Percentiles rank a stretch among this genome's conserved stretches.
These are phyloP conservation scores for Pseudotriccus pelzelni DNA, from an alignment of 2,797 vertebrate species.

Conservation along the genomic window DNA sequence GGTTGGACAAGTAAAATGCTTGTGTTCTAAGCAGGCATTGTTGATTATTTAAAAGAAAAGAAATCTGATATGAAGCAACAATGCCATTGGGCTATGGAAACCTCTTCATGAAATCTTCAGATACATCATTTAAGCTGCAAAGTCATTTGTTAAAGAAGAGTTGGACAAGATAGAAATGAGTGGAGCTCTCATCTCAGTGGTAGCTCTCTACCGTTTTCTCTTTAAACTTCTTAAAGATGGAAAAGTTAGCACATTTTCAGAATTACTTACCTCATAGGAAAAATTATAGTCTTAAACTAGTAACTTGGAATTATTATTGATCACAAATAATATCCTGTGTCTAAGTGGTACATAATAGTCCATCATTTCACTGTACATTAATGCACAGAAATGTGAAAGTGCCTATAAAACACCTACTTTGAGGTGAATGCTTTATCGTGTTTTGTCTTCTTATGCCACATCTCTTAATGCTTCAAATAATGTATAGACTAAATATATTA, in stretches of 20 bases:
- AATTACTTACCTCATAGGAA: not conserved
- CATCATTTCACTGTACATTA: constrained; percentile 25
- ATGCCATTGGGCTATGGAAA: not conserved
- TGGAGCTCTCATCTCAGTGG: not conserved
- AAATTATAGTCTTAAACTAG: not conserved
- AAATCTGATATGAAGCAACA: not conserved
- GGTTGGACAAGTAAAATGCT: not conserved
- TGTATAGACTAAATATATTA: constrained; percentile 67
- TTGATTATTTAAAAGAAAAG: not conserved
- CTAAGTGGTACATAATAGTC: constrained; percentile 38
- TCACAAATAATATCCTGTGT: constrained; percentile 54
- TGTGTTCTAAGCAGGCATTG: not conserved
- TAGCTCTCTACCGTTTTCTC: not conserved
- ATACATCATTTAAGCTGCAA: not conserved
- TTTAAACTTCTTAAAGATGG: not conserved
- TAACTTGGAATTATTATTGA: constrained; percentile 57
- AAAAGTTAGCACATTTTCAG: not conserved
- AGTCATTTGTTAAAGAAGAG: not conserved
- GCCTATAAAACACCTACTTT: constrained; percentile 37
- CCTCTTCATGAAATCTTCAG: not conserved
- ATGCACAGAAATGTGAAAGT: not conserved
- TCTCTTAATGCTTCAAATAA: constrained; percentile 65
- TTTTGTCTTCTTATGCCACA: constrained; percentile 30
- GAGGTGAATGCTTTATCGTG: constrained; percentile 26
- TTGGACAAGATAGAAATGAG: not conserved